Percentiles rank a stretch among this genome's conserved stretches.
These are phyloP conservation scores for Aphidius colemani DNA, from an alignment of 2,888 invertebrate genomes.

Conservation along the genomic window DNA sequence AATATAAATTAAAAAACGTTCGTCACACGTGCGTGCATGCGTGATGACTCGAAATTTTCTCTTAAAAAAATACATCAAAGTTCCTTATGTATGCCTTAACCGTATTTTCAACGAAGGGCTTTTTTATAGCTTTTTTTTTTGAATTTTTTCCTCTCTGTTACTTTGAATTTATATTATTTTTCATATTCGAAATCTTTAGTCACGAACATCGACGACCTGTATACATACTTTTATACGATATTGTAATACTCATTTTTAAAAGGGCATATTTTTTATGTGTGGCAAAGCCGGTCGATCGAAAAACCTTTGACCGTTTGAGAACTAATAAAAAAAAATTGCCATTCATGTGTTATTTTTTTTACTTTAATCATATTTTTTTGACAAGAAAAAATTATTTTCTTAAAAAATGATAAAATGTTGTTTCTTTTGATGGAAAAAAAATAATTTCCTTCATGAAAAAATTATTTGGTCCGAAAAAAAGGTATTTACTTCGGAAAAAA, in stretches of 20 bases:
- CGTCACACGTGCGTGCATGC: conserved; percentile 33
- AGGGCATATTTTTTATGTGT: conserved; percentile 3
- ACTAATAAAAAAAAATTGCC: not conserved
- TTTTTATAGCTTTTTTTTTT: conserved; percentile 16
- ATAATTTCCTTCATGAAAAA: not conserved
- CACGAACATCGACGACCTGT: conserved; percentile 16
- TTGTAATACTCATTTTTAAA: too few relatives aligned
- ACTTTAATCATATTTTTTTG: not conserved
- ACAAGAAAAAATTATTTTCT: not conserved
- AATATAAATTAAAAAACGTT: not conserved
- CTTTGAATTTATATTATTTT: conserved; percentile 14
- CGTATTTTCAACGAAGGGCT: conserved; percentile 6
- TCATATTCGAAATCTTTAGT: conserved; percentile 24
- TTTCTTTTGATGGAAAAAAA: not conserved
- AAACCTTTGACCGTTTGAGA: conserved; percentile 2
- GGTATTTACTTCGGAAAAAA: not conserved
- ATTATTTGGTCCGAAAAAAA: not conserved
- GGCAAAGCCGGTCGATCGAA: conserved; percentile 21
- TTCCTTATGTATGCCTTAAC: conserved; percentile 3
- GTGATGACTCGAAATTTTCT: too few relatives aligned
- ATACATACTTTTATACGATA: not conserved
- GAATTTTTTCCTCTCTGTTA: conserved; percentile 5
- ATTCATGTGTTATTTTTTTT: not conserved
- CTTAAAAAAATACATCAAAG: too few relatives aligned
- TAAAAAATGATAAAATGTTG: not conserved